Base-by-base conservation (phyloP, 1,140 invertebrate species). In the Anagrus nilaparvatae region DNA sequence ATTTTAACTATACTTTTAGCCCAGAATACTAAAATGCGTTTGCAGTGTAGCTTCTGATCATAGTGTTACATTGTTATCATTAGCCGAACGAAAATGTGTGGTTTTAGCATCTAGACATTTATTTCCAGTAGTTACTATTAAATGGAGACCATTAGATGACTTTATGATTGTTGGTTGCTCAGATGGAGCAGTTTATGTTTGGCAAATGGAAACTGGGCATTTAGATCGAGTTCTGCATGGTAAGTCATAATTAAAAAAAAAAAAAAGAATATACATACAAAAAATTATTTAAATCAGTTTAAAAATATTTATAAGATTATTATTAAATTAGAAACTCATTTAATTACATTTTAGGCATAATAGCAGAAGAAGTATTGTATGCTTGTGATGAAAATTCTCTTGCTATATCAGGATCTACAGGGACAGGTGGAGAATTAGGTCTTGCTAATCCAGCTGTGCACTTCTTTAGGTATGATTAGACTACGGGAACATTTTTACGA, bases 121-220 rank as follows among this genome's bases (percentile, higher is more conserved):
- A 9, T 98, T 96, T 64, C 96, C 96, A 0, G 88, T 99, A 23
- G 82, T 88, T 5, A 85, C 82, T 19, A 95, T 99, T 40, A 96
- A 97, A 65, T 99, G 94, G 93, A 74, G 95, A 19, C 94, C 95
- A 1, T 72, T 94, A 3, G 95, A 99, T 65, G 96, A 99, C 61
- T 99, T 97, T 59, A 89, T 99, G 76, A 85, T 99, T 48, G 88
- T 98, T 13, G 89, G 89, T n/a, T 97, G 93, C 61, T 86, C 89
- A 9, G 95, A 99, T 71, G 93, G 94, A 12, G 92, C 91, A 5
- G 92, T 97, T 8, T 97, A 97, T 63, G 91, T 98, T 2, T 99
- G 96, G 96, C 94, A 99, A 74, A 98, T 99, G 93, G 96, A 99
- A 71, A 99, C 95, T 31, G 94, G 92, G 3, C 94, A 97, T 62